These are phyloP conservation scores for Cyclargus thomasi DNA, from an alignment of 1,140 invertebrate genomes.

Conservation along the genomic window DNA sequence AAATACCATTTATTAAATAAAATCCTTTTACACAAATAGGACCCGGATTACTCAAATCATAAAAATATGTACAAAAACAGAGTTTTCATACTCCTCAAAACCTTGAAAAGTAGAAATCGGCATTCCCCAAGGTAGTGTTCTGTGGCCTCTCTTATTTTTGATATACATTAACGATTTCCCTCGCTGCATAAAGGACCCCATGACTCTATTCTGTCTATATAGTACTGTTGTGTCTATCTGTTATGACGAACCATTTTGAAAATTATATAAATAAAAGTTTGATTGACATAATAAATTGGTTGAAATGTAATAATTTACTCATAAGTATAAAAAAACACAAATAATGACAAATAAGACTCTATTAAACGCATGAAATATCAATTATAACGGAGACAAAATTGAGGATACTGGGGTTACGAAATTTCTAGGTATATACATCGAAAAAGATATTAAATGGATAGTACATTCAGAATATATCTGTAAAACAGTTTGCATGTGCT, in stretches of 20 bases:
- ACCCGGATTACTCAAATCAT: not conserved
- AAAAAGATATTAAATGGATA: too few species aligned
- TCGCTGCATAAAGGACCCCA: not conserved
- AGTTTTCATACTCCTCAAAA: not conserved
- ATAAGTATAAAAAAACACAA: too few species aligned
- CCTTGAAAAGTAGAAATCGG: not conserved
- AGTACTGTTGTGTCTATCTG: constrained; percentile 4
- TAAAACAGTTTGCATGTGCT: too few species aligned
- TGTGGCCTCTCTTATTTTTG: not conserved
- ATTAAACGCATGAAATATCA: too few species aligned
- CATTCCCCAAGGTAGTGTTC: not conserved
- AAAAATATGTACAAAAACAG: not conserved
- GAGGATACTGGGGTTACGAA: too few species aligned
- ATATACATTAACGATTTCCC: not conserved
- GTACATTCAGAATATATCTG: too few species aligned
- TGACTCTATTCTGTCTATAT: not conserved
- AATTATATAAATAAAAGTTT: too few species aligned
- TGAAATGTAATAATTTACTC: too few species aligned
- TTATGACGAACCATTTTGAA: constrained; percentile 10
- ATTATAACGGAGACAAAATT: too few species aligned
- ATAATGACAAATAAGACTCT: too few species aligned
- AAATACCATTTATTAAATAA: not conserved
- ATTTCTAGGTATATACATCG: too few species aligned
- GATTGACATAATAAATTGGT: too few species aligned
- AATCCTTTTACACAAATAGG: not conserved